Evolutionary conservation across 2,888 invertebrate genomes (phyloP), one percentile per base, ranked within the genome.

Genomic region (Shargacucullia verbasci): DNA sequence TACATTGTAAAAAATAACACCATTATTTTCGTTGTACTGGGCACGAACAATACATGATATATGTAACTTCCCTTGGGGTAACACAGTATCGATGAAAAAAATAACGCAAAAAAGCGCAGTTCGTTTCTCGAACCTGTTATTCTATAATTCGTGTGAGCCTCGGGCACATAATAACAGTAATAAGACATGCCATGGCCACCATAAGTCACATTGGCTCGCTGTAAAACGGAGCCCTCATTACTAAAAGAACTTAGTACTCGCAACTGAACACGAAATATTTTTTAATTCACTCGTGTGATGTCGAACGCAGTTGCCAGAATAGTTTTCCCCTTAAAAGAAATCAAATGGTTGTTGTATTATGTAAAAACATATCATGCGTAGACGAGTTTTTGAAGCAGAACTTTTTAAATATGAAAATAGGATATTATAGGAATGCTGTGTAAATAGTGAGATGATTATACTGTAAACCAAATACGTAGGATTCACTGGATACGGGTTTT

Each of bases 131-230:
- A 50, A 68, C 72, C 67, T 72, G 77, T 81, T 83, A 78, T 88
- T 85, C 83, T 84, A 83, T 85, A 88, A 87, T 87, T 87, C 85
- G 85, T 81, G 82, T 75, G 62, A 57, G 85, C 88, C 83, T 70
- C 71, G 55, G 80, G 88, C 86, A 59, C 55, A 70, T 91, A 91
- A 91, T 91, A 88, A 89, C 90, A 82, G 89, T 91, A 87, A 91
- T 91, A 89, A 90, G 81, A 80, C 75, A 74, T 73, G 76, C 80
- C 76, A 67, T 60, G 71, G 69, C 78, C 72, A 63, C 82, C 87
- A 90, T 90, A 91, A 90, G 88, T 90, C 90, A 91, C 89, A 79
- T 79, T 64, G 75, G 56, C 66, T 71, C 53, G 73, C 55, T 73
- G 66, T 57, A 67, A 64, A 70, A 59, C 53, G 71, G 54, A 41